Base-by-base conservation (phyloP, 2,888 invertebrate genomes). In the Spisula solida region DNA sequence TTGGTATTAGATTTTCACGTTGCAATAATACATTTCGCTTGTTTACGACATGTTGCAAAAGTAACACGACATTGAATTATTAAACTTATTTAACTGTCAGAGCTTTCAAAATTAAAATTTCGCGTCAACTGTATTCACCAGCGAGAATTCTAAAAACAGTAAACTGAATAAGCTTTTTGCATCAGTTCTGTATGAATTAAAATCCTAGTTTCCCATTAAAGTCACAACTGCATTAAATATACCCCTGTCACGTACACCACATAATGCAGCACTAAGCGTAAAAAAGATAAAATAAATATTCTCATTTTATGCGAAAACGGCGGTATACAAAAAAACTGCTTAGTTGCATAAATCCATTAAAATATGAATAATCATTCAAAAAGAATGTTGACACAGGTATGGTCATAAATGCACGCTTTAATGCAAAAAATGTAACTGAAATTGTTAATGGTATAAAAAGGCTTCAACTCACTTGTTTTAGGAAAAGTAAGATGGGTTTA, bases 341-440 rank as follows among this genome's bases (percentile, higher is more conserved):
- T 31, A 75, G 34, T 75, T 75, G 75, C 75, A 75, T 18, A 34
- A 66, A 75, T 75, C 75, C 75, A 75, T 75, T 75, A 75, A 75
- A 31, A 75, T 75, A 75, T 75, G 75, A 31, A 75, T 75, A 31
- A 75, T 75, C 75, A 31, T 75, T 75, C 75, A 75, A 75, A 75
- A 31, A 34, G 75, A 75, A 18, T 14, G 16, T 75, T 75, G 75
- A 75, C 75, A 75, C 31, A 1, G 34, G 75, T 34, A 34, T 34
- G 75, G 31, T 2, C 75, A 75, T 75, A 31, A 75, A 75, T 75
- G 75, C 75, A 75, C 75, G 75, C 31, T 75, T 75, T 25, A 31
- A 75, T 75, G 75, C 34, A 75, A 75, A 75, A 14, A 75, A 34
- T 31, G 29, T 75, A 75, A 34, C 14, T 75, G 75, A 34, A 31